A percentile compares a stretch with the other conserved stretches of the same genome.
phyloP scores from a whole-genome alignment of 2,113 vertebrate genomes.

The Brevimyrus niger region DNA sequence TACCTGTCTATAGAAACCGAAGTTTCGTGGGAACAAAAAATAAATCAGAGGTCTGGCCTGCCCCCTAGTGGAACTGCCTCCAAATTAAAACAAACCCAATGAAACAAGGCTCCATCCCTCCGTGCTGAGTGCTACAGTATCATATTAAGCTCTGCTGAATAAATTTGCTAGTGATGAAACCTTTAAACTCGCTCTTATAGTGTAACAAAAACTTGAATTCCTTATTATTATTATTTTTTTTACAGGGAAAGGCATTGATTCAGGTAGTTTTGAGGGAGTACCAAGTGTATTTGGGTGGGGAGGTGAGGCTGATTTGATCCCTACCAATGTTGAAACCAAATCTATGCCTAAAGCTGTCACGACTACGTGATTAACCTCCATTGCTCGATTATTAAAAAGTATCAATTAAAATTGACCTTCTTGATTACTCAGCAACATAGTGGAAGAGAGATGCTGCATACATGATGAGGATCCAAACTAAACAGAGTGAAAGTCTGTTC shows the following conservation, averaged over 20 bases:
- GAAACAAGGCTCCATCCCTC: background rate
- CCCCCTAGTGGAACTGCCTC: conserved; percentile 8
- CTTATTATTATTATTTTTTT: background rate
- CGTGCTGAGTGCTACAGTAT: background rate
- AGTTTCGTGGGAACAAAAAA: background rate
- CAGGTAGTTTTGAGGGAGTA: background rate
- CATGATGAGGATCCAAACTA: background rate
- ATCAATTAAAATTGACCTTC: background rate
- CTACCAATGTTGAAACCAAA: background rate
- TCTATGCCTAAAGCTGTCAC: background rate
- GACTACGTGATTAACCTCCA: background rate
- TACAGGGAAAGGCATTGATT: background rate
- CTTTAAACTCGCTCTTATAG: background rate
- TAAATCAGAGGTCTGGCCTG: background rate
- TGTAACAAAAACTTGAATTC: background rate
- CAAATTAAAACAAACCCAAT: background rate
- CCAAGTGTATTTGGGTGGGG: background rate
- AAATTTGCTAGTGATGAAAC: background rate
- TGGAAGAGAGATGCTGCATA: background rate
- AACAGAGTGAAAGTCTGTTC: background rate
- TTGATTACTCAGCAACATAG: background rate
- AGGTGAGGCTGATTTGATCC: background rate
- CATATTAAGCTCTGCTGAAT: background rate
- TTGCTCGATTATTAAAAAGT: background rate
- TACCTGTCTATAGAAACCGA: background rate